phyloP scores from a whole-genome alignment of 2,113 vertebrate species.

The Onychostruthus taczanowskii region DNA sequence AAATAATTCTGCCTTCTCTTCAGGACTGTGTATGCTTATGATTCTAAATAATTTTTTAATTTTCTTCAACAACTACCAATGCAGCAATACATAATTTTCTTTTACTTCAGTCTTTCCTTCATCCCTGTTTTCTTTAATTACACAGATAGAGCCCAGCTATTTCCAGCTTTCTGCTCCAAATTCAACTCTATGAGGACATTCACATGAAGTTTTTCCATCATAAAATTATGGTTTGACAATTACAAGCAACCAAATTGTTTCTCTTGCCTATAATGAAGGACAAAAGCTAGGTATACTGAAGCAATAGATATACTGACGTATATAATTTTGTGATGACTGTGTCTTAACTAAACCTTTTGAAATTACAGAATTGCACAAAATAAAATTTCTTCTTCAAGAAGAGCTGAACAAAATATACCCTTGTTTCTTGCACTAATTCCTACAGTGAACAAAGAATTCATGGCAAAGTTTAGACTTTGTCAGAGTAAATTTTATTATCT shows the following conservation, averaged over 20 bases:
- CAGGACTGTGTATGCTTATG: not conserved
- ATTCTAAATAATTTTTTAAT: not conserved
- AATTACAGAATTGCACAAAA: not conserved
- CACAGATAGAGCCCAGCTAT: not conserved
- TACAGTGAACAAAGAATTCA: not conserved
- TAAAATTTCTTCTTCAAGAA: not conserved
- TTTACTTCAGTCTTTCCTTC: not conserved
- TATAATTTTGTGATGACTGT: not conserved
- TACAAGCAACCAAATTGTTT: not conserved
- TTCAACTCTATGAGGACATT: not conserved
- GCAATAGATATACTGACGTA: not conserved
- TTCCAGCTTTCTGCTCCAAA: not conserved
- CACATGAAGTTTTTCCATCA: not conserved
- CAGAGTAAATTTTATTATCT: not conserved
- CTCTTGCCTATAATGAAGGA: not conserved
- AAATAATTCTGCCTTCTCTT: not conserved
- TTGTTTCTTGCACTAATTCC: not conserved
- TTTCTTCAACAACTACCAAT: not conserved
- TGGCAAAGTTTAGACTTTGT: not conserved
- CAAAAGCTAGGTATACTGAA: not conserved
- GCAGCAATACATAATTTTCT: not conserved
- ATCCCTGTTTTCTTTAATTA: not conserved
- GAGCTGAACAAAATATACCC: not conserved
- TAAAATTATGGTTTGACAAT: not conserved
- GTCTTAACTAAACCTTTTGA: not conserved